phyloP scores from a whole-genome alignment of 2,888 invertebrate genomes.

The Erpobdella octoculata region DNA sequence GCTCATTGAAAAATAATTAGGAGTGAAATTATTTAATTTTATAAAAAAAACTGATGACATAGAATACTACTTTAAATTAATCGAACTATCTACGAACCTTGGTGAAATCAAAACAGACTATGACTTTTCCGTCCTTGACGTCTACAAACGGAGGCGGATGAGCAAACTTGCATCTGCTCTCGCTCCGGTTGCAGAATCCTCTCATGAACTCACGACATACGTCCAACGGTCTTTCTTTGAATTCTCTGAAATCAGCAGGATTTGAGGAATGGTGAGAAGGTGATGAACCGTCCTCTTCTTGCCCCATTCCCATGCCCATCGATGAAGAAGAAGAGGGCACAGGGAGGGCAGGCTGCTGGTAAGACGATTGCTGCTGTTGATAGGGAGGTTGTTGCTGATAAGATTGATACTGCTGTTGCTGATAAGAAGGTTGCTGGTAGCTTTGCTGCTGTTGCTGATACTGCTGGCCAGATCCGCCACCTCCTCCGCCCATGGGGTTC shows the following conservation, averaged over 20 bases:
- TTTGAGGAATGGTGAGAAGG: too few species aligned
- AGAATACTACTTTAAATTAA: too few species aligned
- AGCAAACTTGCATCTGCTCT: constrained; percentile 23
- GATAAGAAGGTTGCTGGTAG: neutral
- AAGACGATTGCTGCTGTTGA: constrained; percentile 32
- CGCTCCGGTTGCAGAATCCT: constrained; percentile 17
- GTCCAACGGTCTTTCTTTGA: constrained; percentile 24
- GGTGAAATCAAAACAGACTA: constrained; percentile 26
- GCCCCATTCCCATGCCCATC: neutral
- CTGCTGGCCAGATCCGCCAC: neutral
- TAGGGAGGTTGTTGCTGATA: constrained; percentile 48
- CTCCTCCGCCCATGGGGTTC: constrained; percentile 2
- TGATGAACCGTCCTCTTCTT: neutral
- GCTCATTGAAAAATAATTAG: neutral
- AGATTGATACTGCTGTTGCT: neutral
- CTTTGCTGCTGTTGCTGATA: neutral
- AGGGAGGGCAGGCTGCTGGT: neutral
- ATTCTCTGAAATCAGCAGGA: constrained; percentile 21
- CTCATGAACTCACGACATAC: constrained; percentile 27
- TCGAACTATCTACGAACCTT: constrained; percentile 18
- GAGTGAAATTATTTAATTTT: neutral
- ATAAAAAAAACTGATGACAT: too few species aligned
- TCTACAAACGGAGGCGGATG: constrained; percentile 28
- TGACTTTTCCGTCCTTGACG: constrained; percentile 27
- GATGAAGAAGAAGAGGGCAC: neutral